These are phyloP conservation scores for Charaxes varanes DNA, from an alignment of 1,140 invertebrate genomes.

Conservation along the genomic window DNA sequence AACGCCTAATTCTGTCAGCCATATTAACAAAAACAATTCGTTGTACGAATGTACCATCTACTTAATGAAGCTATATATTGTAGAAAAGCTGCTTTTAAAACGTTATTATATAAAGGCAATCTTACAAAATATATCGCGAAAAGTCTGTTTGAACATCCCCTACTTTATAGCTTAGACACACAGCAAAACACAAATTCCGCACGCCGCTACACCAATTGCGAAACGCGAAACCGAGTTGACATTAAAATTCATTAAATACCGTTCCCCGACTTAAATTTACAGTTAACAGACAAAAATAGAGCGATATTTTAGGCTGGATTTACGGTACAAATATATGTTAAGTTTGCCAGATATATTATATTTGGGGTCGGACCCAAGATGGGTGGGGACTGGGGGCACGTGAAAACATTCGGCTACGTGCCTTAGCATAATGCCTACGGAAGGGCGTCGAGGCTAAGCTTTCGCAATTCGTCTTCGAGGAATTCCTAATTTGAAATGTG, in stretches of 20 bases:
- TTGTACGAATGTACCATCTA: too few species aligned
- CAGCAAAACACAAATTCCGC: slow-evolving; percentile 39
- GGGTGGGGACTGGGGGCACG: slow-evolving; percentile 58
- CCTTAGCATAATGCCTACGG: slow-evolving; percentile 64
- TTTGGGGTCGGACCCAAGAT: slow-evolving; percentile 63
- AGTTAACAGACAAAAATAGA: slow-evolving; percentile 68
- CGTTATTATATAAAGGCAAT: slow-evolving; percentile 6
- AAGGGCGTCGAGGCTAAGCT: slow-evolving; percentile 64
- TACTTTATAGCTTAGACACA: slow-evolving; percentile 22
- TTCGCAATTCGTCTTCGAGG: slow-evolving; percentile 69
- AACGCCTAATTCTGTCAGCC: too few species aligned
- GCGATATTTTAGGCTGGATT: slow-evolving; percentile 71
- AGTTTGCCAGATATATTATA: slow-evolving; percentile 73
- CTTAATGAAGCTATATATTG: too few species aligned
- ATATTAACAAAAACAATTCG: too few species aligned
- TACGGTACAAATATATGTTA: slow-evolving; percentile 74
- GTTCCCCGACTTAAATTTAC: slow-evolving; percentile 56
- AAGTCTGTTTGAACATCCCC: slow-evolving; percentile 19
- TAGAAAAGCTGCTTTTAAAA: background rate
- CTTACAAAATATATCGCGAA: slow-evolving; percentile 11
- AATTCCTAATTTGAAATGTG: slow-evolving; percentile 73
- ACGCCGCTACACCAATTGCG: slow-evolving; percentile 49
- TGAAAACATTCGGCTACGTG: slow-evolving; percentile 70
- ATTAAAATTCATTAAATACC: slow-evolving; percentile 70
- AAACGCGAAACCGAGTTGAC: slow-evolving; percentile 49